Percentiles rank a stretch among this genome's conserved stretches.
phyloP scores from a whole-genome alignment of 2,797 vertebrate species.

The Australoheros facetus region DNA sequence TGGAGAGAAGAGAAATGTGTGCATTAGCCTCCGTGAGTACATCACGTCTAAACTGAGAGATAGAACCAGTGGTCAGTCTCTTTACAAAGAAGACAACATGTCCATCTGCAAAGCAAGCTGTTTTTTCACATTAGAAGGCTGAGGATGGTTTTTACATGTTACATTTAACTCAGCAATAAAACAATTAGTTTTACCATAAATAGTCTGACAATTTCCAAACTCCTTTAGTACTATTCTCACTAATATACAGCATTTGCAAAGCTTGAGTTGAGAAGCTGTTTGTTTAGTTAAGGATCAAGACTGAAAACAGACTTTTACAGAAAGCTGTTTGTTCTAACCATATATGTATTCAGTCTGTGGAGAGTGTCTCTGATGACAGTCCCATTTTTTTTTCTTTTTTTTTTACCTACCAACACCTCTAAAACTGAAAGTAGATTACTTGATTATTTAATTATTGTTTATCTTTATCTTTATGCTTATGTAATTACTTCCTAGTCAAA shows the following conservation, averaged over 20 bases:
- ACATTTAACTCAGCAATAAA: too few species aligned
- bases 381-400: background rate
- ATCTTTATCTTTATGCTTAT: background rate
- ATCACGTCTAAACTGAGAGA: constrained; percentile 22
- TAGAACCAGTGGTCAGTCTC: background rate
- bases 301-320: background rate
- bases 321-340: background rate
- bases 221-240: background rate
- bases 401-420: background rate
- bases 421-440: background rate
- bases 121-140: background rate
- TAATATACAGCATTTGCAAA: background rate
- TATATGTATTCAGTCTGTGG: background rate
- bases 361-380: background rate
- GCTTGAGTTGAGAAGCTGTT: background rate
- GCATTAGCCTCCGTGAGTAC: constrained; percentile 22
- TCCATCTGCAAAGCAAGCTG: background rate
- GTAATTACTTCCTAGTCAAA: background rate
- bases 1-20: constrained; percentile 29
- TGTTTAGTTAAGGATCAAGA: background rate
- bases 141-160: background rate
- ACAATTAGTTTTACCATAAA: background rate
- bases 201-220: background rate
- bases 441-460: background rate
- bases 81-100: constrained; percentile 18